Percentiles rank a stretch among this genome's conserved stretches.
These are phyloP conservation scores for Drosophila paulistorum DNA, from an alignment of 1,140 invertebrate genomes.

Conservation along the genomic window DNA sequence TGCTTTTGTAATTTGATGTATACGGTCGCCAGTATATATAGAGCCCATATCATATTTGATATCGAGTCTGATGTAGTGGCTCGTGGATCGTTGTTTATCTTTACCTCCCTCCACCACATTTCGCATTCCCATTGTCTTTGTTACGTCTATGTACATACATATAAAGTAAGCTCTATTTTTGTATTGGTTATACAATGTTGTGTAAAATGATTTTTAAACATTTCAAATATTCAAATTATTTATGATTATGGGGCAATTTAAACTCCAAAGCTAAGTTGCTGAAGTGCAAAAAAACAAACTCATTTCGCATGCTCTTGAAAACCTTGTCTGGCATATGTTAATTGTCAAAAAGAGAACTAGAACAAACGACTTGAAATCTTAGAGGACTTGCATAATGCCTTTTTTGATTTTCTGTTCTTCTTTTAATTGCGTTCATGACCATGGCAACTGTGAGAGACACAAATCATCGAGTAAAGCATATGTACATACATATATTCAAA, in stretches of 20 bases:
- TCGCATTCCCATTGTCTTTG: slow-evolving; percentile 13
- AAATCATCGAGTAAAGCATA: slow-evolving; percentile 44
- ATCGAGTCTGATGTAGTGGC: slow-evolving; percentile 10
- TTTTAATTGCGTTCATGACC: slow-evolving; percentile 77
- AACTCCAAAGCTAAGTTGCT: background rate
- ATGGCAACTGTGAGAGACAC: slow-evolving; percentile 49
- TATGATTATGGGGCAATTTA: background rate
- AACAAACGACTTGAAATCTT: background rate
- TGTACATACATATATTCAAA: slow-evolving; percentile 8
- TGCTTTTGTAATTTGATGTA: slow-evolving; percentile 19
- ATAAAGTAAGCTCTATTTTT: slow-evolving; percentile 30
- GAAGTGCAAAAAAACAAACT: background rate
- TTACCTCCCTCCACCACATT: slow-evolving; percentile 2
- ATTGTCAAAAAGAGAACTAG: slow-evolving; percentile 40
- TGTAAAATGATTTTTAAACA: slow-evolving; percentile 19
- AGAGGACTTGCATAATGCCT: slow-evolving; percentile 36
- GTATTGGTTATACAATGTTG: slow-evolving; percentile 6
- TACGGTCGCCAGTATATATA: slow-evolving; percentile 21
- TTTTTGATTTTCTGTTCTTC: slow-evolving; percentile 10
- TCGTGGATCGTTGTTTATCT: slow-evolving; percentile 31
- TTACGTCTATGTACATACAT: slow-evolving; percentile 23
- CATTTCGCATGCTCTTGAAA: slow-evolving; percentile 40
- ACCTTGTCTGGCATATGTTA: slow-evolving; percentile 52
- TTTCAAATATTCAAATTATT: slow-evolving; percentile 45
- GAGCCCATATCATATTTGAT: slow-evolving; percentile 21